Conservation (phyloP, 1,140 invertebrate species). For the Thalassaphorura encarpata region DNA sequence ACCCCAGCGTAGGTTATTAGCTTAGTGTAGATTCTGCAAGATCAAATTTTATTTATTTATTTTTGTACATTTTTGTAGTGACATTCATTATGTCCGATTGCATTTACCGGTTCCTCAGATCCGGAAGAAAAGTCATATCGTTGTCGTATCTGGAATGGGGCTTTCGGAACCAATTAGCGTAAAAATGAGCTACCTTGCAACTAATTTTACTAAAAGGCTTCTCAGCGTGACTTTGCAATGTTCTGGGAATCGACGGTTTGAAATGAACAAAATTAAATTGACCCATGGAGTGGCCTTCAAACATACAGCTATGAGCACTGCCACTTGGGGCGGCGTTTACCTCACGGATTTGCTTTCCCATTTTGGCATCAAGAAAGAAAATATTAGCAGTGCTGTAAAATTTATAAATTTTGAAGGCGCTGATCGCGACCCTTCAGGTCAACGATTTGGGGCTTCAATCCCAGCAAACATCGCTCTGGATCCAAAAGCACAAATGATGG, state of each 20-base stretch:
- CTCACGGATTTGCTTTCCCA: slow-evolving; percentile 40
- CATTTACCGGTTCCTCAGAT: no score
- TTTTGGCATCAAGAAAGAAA: slow-evolving; percentile 35
- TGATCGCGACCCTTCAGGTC: slow-evolving; percentile 41
- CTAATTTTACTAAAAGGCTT: slow-evolving; percentile 35
- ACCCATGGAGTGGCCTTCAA: slow-evolving; percentile 47
- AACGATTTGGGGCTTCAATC: slow-evolving; percentile 49
- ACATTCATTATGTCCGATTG: no score
- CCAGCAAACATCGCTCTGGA: slow-evolving; percentile 46
- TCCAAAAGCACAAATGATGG: slow-evolving; percentile 44
- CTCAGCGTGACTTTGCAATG: slow-evolving; percentile 47
- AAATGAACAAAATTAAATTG: slow-evolving; percentile 38
- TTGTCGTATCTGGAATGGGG: not conserved
- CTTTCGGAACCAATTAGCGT: not conserved
- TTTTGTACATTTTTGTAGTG: no score
- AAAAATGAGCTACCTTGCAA: not conserved
- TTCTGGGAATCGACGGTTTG: slow-evolving; percentile 50
- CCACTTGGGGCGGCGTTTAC: slow-evolving; percentile 47
- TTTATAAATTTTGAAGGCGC: slow-evolving; percentile 46
- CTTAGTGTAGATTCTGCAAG: not conserved
- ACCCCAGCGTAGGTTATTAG: slow-evolving; percentile 64
- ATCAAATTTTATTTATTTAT: not conserved
- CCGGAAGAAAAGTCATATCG: no score
- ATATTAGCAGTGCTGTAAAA: no score
- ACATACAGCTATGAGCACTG: slow-evolving; percentile 50